Evolutionary conservation across 1,140 invertebrate species (phyloP).

Genomic region (Araneus ventricosus): DNA sequence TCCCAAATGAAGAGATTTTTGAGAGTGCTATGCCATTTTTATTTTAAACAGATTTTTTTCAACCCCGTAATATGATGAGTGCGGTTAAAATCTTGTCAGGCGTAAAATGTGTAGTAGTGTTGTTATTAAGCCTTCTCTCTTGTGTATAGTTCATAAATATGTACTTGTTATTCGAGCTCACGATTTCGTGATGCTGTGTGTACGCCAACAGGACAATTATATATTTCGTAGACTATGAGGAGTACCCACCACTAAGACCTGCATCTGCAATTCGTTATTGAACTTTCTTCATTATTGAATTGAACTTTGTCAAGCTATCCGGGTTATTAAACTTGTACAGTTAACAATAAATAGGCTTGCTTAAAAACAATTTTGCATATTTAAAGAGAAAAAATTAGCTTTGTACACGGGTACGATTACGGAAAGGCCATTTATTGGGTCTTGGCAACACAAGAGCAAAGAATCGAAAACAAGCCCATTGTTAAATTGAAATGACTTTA

Average conservation of each 20-base stretch:
- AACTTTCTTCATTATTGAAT: conserved; percentile 23
- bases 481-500: no score
- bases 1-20: conserved; percentile 63
- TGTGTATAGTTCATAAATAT: conserved; percentile 39
- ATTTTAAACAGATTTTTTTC: conserved; percentile 8
- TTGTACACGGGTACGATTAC: no score
- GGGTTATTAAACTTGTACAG: conserved; percentile 47
- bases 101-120: conserved; percentile 68
- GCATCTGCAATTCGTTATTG: conserved; percentile 39
- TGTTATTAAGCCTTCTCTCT: conserved; percentile 40
- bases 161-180: conserved; percentile 38
- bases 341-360: no score
- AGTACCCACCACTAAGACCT: conserved; percentile 17
- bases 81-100: conserved; percentile 32
- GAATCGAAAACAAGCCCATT: no score
- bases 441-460: no score
- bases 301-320: conserved; percentile 52
- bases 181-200: conserved; percentile 60
- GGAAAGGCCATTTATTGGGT: no score
- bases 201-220: conserved; percentile 45
- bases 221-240: conserved; percentile 15
- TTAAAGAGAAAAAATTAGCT: no score
- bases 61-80: conserved; percentile 7
- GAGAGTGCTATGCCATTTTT: background rate
- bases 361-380: no score